Evolutionary conservation across 2,113 vertebrate genomes (phyloP).

Genomic region (Myiagra hebetior): DNA sequence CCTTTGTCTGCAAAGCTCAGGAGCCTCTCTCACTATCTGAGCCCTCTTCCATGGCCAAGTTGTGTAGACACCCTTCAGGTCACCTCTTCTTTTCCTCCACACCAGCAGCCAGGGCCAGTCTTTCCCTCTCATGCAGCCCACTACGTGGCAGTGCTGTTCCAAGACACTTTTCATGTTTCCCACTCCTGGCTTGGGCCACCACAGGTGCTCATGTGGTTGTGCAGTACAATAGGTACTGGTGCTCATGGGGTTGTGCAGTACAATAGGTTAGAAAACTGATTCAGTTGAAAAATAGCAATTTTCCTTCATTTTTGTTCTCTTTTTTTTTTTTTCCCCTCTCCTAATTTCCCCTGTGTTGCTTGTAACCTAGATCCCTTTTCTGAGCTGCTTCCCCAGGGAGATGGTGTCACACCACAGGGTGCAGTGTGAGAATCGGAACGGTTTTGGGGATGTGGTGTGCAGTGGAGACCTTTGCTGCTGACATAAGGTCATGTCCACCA

Average conservation of each 20-base stretch:
- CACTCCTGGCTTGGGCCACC: neutral
- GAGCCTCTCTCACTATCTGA: neutral
- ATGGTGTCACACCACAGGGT: neutral
- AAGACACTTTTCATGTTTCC: neutral
- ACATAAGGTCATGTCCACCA: neutral
- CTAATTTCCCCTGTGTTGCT: neutral
- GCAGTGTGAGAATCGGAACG: rapidly evolving
- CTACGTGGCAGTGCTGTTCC: neutral
- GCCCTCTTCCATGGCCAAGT: neutral
- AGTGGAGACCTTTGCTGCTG: neutral
- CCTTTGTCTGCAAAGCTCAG: neutral
- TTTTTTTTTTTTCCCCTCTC: rapidly evolving
- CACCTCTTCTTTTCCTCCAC: neutral
- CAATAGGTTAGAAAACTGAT: neutral
- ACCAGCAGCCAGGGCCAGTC: neutral
- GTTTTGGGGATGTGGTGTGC: rapidly evolving
- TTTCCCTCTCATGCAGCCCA: neutral
- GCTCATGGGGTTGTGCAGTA: neutral
- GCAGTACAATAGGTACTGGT: neutral
- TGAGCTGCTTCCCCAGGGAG: neutral
- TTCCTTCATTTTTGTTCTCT: neutral
- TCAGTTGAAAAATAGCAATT: neutral
- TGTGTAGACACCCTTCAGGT: neutral
- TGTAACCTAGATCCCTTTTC: neutral
- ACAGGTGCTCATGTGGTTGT: neutral